These are phyloP conservation scores for Euclidia mi DNA, from an alignment of 2,888 invertebrate species.

Conservation along the genomic window DNA sequence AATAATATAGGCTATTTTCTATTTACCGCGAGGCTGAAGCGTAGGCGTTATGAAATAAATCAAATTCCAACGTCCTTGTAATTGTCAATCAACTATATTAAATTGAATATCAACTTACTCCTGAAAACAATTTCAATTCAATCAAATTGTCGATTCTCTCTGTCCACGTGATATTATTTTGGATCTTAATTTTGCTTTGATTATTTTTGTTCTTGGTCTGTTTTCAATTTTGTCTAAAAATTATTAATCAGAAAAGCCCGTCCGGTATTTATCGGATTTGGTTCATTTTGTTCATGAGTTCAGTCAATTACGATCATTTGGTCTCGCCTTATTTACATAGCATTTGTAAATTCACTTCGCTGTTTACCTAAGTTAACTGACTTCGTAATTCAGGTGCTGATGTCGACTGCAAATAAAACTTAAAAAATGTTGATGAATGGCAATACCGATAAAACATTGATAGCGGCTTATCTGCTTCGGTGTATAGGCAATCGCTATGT, in stretches of 20 bases:
- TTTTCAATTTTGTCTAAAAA: conserved; percentile 3
- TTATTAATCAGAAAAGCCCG: conserved; percentile 5
- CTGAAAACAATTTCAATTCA: conserved; percentile 1
- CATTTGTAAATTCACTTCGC: background rate
- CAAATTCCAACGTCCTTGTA: background rate
- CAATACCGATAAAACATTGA: too few species aligned
- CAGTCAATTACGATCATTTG: conserved; percentile 16
- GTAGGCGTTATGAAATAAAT: background rate
- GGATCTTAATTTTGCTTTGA: conserved; percentile 3
- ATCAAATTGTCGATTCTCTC: conserved; percentile 6
- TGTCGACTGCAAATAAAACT: too few species aligned
- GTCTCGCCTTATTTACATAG: conserved; percentile 5
- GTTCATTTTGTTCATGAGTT: conserved; percentile 1
- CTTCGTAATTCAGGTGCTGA: too few species aligned
- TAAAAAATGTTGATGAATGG: too few species aligned
- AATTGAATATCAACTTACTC: conserved; percentile 1
- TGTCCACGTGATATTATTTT: conserved; percentile 4
- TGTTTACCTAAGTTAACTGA: too few species aligned
- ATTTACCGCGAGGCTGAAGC: too few species aligned
- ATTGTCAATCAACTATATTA: background rate
- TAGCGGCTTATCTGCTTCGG: too few species aligned
- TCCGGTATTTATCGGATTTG: conserved; percentile 3
- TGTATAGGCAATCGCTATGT: too few species aligned
- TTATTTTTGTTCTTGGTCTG: background rate
- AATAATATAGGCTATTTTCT: too few species aligned